Evolutionary conservation across 2,888 invertebrate species (phyloP).

Genomic region (Agrotis exclamationis): DNA sequence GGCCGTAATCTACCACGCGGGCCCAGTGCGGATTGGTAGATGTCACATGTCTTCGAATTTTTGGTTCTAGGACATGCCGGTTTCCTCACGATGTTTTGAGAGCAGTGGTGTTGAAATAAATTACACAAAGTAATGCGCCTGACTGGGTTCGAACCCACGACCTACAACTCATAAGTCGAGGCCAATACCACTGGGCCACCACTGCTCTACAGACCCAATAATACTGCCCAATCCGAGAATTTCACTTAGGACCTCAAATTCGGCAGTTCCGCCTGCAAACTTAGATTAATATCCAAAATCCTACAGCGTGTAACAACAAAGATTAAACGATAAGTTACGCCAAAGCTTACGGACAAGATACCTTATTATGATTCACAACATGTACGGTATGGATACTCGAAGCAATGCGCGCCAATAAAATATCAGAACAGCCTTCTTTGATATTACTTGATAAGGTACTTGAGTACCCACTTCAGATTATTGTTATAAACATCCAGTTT

Average conservation of each 20-base stretch:
- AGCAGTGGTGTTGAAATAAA: too few relatives aligned
- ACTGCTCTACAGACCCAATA: too few relatives aligned
- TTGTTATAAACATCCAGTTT: background rate
- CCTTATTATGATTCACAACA: slow-evolving; percentile 40
- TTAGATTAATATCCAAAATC: background rate
- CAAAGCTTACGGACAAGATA: slow-evolving; percentile 20
- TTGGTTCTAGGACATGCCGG: too few relatives aligned
- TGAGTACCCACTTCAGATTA: background rate
- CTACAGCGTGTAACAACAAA: background rate
- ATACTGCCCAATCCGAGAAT: background rate
- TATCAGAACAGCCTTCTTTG: slow-evolving; percentile 9
- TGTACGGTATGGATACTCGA: slow-evolving; percentile 26
- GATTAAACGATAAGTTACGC: slow-evolving; percentile 5
- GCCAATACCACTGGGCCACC: too few relatives aligned
- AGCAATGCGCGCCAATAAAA: slow-evolving; percentile 13
- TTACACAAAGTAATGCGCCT: too few relatives aligned
- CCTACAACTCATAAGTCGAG: too few relatives aligned
- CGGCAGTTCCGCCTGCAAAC: background rate
- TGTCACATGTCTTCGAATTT: too few relatives aligned
- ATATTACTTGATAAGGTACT: slow-evolving; percentile 23
- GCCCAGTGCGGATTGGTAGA: too few relatives aligned
- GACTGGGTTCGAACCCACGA: too few relatives aligned
- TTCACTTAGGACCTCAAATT: background rate
- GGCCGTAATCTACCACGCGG: too few relatives aligned
- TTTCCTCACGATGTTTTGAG: too few relatives aligned